phyloP scores from a whole-genome alignment of 2,888 invertebrate genomes.

The Tupiocoris notatus region DNA sequence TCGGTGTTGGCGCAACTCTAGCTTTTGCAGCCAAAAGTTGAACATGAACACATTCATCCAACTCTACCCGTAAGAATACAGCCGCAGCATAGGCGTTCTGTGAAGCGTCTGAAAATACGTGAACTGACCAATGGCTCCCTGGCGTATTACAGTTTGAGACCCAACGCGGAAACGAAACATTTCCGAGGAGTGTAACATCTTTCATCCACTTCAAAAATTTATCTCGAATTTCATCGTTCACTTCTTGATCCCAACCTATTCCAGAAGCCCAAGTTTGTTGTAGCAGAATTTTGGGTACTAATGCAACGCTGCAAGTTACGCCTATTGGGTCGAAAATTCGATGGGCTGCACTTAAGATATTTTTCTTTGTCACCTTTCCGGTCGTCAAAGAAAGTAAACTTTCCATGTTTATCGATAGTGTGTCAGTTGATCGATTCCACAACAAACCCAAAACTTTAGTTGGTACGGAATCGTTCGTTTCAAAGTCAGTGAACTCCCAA shows the following conservation, averaged over 20 bases:
- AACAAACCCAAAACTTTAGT: conserved; percentile 33
- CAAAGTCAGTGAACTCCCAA: conserved; percentile 26
- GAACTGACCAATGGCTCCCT: conserved; percentile 45
- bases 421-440: conserved; percentile 35
- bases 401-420: conserved; percentile 15
- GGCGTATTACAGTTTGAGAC: neutral
- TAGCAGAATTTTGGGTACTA: conserved; percentile 49
- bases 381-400: conserved; percentile 19
- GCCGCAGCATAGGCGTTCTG: conserved; percentile 50
- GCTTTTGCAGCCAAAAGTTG: conserved; percentile 50
- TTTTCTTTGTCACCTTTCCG: conserved; percentile 5
- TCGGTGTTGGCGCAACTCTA: conserved; percentile 50
- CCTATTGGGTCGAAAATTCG: conserved; percentile 49
- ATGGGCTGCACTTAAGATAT: conserved; percentile 45
- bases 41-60: conserved; percentile 41
- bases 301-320: conserved; percentile 44
- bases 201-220: conserved; percentile 41
- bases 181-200: conserved; percentile 43
- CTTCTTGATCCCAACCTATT: conserved; percentile 1
- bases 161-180: conserved; percentile 48
- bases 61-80: conserved; percentile 48
- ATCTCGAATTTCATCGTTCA: conserved; percentile 5
- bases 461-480: neutral
- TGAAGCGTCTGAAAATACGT: conserved; percentile 51
- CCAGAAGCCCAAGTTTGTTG: conserved; percentile 35